Evolutionary conservation across 2,888 invertebrate species (phyloP), one percentile per base, ranked within the genome.

Genomic region (Charanyca ferruginea): DNA sequence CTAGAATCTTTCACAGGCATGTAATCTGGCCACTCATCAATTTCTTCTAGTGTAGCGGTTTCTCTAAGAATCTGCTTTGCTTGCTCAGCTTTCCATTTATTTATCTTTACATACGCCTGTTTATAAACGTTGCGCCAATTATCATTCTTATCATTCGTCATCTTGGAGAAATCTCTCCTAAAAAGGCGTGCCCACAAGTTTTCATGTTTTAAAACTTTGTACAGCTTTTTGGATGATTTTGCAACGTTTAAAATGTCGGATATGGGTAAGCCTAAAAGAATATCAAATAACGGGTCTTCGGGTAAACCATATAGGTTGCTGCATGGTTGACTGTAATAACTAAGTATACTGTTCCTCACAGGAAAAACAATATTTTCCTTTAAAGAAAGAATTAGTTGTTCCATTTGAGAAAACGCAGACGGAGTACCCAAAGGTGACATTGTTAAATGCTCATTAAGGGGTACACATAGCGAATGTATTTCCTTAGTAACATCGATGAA

Each of bases 291-390:
- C 1, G 88, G 67, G 35, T 87, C 83, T 1, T 84, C 79, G 3
- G 89, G 89, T n/a, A 90, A 66, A 9, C 87, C 87, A n/a, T 77
- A 64, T 9, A 90, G 66, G 64, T 80, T 85, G 4, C 80, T 77
- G 25, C 84, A 84, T 0, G 84, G 81, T 11, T 72, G 74, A n/a
- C 73, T 75, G 58, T 88, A 70, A 53, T 84, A 76, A 65, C 81
- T 84, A 23, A 87, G 66, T 58, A 90, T 85, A 5, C 78, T 74
- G 44, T 82, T 84, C 59, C 84, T 89, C 2, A 87, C 72, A 3
- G 89, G 89, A 18, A 54, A 69, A 11, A 87, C 70, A 47, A 90
- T 87, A 58, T 70, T 75, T 18, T 87, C 82, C 62, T 81, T 86
- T n/a, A 89, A 78, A 9, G 58, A 63, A 25, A 54, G 59, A 42